Base-by-base conservation (phyloP, 1,140 invertebrate genomes). In the Plectrocnemia conspersa region DNA sequence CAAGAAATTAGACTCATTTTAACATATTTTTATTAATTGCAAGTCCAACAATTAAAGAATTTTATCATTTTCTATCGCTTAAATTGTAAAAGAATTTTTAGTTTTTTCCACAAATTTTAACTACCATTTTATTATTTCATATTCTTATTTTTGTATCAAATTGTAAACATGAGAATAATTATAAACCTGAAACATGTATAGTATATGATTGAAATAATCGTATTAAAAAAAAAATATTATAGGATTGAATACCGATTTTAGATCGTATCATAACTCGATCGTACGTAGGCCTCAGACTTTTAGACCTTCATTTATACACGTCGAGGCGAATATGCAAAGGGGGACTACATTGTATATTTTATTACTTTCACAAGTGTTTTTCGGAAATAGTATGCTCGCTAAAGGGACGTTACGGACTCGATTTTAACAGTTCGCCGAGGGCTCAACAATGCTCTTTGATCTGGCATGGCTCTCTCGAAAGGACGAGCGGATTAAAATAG, bases 401-500 rank as follows among this genome's bases (percentile, higher is more conserved):
- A 45, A 6, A 16, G 18, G 35, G 32, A 50, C 33, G 47, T 35
- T 50, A 50, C 47, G 33, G 33, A 10, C 23, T 27, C 44, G 46
- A 21, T 29, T 38, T 38, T 50, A 38, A 32, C 23, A 13, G 44
- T 15, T 32, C 25, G 41, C 21, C 18, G 23, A 11, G 27, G n/a
- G 33, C n/a, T n/a, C n/a, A n/a, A 50, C 47, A 38, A 50, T 38
- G 32, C 46, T 19, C 46, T 35, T 35, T 35, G 27, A 48, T 45
- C 46, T 21, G 24, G n/a, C n/a, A n/a, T n/a, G 10, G 42, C 16
- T 45, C 29, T 18, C 15, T 15, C 46, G 22, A 11, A 38, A 19
- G 25, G 46, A 48, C 46, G 22, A 11, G 18, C 9, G 25, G 46
- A 48, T 48, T 48, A 48, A 48, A 47, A 48, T 16, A 27, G 18